A percentile compares a stretch with the other conserved stretches of the same genome.
These are phyloP conservation scores for Sinhomidia bicolor DNA, from an alignment of 2,888 invertebrate species.

Conservation along the genomic window DNA sequence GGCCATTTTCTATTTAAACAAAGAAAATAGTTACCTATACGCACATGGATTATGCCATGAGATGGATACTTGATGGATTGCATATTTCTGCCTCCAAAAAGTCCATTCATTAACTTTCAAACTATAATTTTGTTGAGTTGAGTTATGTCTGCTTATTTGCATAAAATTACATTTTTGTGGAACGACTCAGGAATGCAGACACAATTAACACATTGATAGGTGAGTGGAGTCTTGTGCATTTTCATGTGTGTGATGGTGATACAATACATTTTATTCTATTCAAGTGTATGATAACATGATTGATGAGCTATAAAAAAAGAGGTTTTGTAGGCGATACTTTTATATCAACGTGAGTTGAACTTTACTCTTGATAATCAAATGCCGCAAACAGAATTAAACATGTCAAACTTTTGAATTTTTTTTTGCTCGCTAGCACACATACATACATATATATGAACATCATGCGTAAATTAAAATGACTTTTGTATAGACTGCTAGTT, in stretches of 20 bases:
- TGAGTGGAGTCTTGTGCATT: neutral
- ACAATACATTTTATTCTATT: neutral
- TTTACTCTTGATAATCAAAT: neutral
- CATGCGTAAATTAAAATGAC: constrained; percentile 21
- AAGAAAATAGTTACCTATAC: neutral
- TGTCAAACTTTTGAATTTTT: constrained; percentile 10
- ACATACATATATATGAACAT: no score
- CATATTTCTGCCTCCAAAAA: no score
- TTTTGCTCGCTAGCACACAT: no score
- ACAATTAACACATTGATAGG: neutral
- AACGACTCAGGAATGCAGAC: constrained; percentile 58
- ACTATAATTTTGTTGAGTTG: neutral
- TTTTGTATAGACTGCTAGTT: constrained; percentile 8
- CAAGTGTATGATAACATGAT: neutral
- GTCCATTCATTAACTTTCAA: neutral
- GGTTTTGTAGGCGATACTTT: neutral
- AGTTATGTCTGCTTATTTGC: constrained; percentile 31
- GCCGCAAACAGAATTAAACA: neutral
- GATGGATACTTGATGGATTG: no score
- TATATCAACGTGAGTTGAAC: neutral
- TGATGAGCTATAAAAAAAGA: neutral
- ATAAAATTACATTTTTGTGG: constrained; percentile 67
- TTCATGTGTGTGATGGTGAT: neutral
- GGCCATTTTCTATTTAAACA: constrained; percentile 44
- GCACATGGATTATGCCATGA: neutral